These are phyloP conservation scores for Orcinus orca DNA, from an alignment of 2,113 vertebrate species.

Conservation along the genomic window DNA sequence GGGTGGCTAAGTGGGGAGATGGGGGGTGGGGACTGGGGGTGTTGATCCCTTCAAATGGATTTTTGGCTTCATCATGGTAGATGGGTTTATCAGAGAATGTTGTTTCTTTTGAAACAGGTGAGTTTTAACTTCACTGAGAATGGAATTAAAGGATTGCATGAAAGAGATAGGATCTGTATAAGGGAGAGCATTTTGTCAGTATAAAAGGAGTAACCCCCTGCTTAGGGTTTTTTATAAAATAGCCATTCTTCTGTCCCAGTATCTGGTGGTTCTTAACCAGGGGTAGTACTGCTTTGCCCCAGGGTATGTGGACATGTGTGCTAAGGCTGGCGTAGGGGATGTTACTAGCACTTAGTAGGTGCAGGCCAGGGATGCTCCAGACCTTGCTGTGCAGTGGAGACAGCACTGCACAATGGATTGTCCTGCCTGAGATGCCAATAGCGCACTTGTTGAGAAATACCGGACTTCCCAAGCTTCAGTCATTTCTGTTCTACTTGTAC, in stretches of 20 bases:
- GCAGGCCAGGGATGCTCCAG: not conserved
- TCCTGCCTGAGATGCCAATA: not conserved
- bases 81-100: not conserved
- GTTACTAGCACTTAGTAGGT: not conserved
- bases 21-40: no score
- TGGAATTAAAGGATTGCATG: not conserved
- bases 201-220: not conserved
- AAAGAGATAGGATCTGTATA: not conserved
- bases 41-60: not conserved
- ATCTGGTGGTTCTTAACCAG: not conserved
- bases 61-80: not conserved
- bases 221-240: not conserved
- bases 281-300: not conserved
- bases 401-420: not conserved
- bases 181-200: not conserved
- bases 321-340: not conserved
- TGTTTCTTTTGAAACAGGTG: not conserved
- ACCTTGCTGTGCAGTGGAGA: not conserved
- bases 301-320: not conserved
- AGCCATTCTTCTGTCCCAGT: not conserved
- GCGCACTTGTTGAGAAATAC: not conserved
- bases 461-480: not conserved
- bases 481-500: not conserved
- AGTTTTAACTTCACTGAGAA: conserved; percentile 15
- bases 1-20: no score